Percentiles rank a stretch among this genome's conserved stretches.
These are phyloP conservation scores for Dryas iulia DNA, from an alignment of 1,140 invertebrate genomes.

Conservation along the genomic window DNA sequence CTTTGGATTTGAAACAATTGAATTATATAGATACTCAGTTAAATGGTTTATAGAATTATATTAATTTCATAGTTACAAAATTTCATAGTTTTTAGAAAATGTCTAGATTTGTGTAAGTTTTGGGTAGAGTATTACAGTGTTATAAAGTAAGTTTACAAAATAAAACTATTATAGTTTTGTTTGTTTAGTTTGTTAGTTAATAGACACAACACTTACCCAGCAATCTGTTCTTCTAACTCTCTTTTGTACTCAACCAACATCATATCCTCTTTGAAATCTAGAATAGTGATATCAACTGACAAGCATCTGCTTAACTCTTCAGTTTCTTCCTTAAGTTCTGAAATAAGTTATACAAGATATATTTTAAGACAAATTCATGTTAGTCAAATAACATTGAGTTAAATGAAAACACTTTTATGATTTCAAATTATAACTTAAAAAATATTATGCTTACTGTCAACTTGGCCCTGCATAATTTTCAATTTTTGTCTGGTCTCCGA, in stretches of 20 bases:
- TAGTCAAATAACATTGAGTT: too few species aligned
- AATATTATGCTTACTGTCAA: conserved; percentile 56
- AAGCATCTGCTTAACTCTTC: conserved; percentile 64
- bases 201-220: conserved; percentile 44
- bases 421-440: conserved; percentile 4
- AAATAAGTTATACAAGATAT: conserved; percentile 17
- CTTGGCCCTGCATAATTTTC: conserved; percentile 56
- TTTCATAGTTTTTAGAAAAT: too few species aligned
- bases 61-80: too few species aligned
- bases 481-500: conserved; percentile 62
- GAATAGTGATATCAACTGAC: conserved; percentile 63
- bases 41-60: too few species aligned
- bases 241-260: conserved; percentile 64
- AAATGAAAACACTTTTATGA: too few species aligned
- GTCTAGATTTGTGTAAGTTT: too few species aligned
- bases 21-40: too few species aligned
- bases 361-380: too few species aligned
- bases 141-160: too few species aligned
- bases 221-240: conserved; percentile 65
- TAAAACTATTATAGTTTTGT: background rate
- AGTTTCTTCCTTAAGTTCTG: conserved; percentile 68
- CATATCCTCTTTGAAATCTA: conserved; percentile 64
- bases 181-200: background rate
- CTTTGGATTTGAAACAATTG: conserved; percentile 29
- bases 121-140: too few species aligned